Conservation (phyloP, 2,113 vertebrate species). For the Machaerirhynchus nigripectus region DNA sequence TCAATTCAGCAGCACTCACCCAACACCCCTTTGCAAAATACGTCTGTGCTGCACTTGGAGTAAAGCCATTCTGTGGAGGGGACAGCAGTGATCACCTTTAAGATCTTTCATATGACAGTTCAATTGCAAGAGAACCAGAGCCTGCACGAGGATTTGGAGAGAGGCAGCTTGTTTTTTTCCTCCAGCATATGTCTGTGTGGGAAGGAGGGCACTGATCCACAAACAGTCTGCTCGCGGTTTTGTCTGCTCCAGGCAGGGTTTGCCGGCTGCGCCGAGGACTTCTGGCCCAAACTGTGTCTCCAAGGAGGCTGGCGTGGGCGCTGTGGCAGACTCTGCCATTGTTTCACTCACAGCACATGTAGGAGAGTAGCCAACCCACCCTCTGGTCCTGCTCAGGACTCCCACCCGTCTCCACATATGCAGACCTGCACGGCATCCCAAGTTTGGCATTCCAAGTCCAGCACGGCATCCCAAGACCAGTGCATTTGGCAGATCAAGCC, state of each 20-base stretch:
- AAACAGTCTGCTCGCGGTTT: neutral
- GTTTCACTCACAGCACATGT: neutral
- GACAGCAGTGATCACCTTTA: neutral
- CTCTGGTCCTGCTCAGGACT: neutral
- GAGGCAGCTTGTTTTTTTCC: conserved; percentile 3
- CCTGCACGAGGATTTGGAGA: neutral
- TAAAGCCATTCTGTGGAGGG: neutral
- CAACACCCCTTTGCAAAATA: neutral
- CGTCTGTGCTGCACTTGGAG: neutral
- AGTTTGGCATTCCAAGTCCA: neutral
- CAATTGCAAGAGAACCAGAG: neutral
- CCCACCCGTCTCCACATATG: neutral
- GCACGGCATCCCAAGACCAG: neutral
- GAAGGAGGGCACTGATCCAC: conserved; percentile 33
- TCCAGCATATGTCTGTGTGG: conserved; percentile 38
- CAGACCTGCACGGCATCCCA: neutral
- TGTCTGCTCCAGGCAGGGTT: neutral
- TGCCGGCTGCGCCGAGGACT: neutral
- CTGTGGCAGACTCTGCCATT: neutral
- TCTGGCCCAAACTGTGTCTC: neutral
- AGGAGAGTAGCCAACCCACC: neutral
- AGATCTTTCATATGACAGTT: neutral
- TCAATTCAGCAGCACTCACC: neutral
- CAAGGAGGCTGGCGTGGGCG: neutral
- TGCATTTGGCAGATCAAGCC: neutral